Evolutionary conservation across 2,888 invertebrate species (phyloP), one percentile per base, ranked within the genome.

Genomic region (Athalia rosae): DNA sequence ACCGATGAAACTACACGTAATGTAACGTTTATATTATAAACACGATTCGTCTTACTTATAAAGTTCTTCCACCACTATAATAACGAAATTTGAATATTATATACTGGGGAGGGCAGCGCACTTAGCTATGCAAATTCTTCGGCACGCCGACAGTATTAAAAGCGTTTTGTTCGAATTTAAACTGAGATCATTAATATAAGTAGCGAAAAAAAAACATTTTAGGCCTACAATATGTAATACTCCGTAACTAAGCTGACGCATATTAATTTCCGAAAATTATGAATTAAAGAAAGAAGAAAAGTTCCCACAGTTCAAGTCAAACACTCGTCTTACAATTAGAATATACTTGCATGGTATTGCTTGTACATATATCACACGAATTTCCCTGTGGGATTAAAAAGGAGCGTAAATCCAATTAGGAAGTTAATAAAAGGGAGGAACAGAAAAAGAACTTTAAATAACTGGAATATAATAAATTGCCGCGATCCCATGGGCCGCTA

Each of bases 341-440:
- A 28, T 28, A 28, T 28, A 28, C 28, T 28, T 28, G 2, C 28
- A 2, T 28, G 28, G 28, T 28, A 28, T 28, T 28, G 28, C 28
- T n/a, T n/a, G n/a, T 28, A 28, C 28, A 28, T 28, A 2, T 78
- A 78, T 48, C 13, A 47, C 56, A 11, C 61, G 64, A 63, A 64
- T 53, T 67, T 53, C 28, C 62, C 66, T 13, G 48, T 41, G 61
- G 78, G 7, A 9, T 64, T 41, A 50, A 11, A 61, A 67, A 62
- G 77, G 62, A 78, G 79, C 63, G 63, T 76, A 45, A 76, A 67
- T 77, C 61, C 48, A 58, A 77, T 59, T 69, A 64, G 9, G 48
- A 48, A 61, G 47, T 56, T 11, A 28, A 64, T 9, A 41, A 43
- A 41, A 43, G 4, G 64, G 59, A 77, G 50, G 41, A 9, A 41